Evolutionary conservation across 2,113 vertebrate species (phyloP).

Genomic region (Amia ocellicauda): DNA sequence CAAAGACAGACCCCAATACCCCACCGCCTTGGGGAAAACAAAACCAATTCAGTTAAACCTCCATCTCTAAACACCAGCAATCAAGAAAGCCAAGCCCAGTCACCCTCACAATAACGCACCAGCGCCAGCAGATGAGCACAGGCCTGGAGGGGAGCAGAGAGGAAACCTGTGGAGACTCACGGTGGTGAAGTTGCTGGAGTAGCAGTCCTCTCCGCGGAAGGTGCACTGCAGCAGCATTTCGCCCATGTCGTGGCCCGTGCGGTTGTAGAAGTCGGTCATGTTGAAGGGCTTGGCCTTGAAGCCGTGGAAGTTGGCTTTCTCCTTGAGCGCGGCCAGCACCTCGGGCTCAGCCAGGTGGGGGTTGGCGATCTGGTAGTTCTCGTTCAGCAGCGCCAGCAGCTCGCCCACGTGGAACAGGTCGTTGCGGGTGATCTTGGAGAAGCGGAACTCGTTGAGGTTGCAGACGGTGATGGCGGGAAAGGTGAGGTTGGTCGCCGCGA

Average conservation of each 20-base stretch:
- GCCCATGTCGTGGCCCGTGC: conserved; percentile 77
- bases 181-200: conserved; percentile 73
- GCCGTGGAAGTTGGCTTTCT: conserved; percentile 80
- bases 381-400: conserved; percentile 78
- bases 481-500: conserved; percentile 76
- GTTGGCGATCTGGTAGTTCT: conserved; percentile 74
- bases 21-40: no score
- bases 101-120: no score
- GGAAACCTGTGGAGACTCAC: conserved; percentile 56
- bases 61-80: no score
- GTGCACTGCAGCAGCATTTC: conserved; percentile 85
- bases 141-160: not conserved
- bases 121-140: conserved; percentile 11
- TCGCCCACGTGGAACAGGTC: conserved; percentile 84
- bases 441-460: conserved; percentile 85
- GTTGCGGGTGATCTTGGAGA: conserved; percentile 79
- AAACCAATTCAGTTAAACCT: no score
- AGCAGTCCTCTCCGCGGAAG: conserved; percentile 73
- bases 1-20: no score
- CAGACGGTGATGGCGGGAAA: conserved; percentile 83
- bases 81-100: conserved; percentile 4
- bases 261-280: conserved; percentile 87
- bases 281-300: conserved; percentile 82
- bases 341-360: conserved; percentile 76
- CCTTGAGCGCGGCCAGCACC: conserved; percentile 71